These are phyloP conservation scores for Gorilla gorilla DNA, from an alignment of 2,113 vertebrate genomes.

Conservation along the genomic window DNA sequence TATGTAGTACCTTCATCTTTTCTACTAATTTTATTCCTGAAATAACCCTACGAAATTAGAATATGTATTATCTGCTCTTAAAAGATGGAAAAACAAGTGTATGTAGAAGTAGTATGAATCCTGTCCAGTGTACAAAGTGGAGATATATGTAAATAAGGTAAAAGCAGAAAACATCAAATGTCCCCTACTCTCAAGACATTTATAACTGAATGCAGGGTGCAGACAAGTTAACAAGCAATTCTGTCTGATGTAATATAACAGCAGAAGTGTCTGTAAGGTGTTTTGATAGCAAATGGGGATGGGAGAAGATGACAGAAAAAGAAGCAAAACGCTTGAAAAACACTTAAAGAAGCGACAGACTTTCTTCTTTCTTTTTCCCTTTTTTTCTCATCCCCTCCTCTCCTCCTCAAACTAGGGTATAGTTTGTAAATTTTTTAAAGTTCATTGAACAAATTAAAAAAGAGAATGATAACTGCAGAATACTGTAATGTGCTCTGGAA, in stretches of 20 bases:
- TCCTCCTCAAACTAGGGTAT: background rate
- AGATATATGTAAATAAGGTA: background rate
- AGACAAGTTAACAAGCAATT: background rate
- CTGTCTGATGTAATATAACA: background rate
- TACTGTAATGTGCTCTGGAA: background rate
- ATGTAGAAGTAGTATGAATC: background rate
- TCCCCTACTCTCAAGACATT: background rate
- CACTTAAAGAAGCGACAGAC: background rate
- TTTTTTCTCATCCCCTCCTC: fast-evolving
- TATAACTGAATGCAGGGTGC: background rate
- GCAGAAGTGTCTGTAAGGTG: background rate
- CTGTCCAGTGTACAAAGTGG: background rate
- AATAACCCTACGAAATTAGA: background rate
- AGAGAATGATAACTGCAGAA: background rate
- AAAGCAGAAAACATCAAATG: background rate
- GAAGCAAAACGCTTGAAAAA: background rate
- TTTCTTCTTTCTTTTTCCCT: background rate
- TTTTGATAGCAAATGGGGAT: background rate
- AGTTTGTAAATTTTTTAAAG: background rate
- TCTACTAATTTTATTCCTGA: background rate
- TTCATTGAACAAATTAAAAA: background rate
- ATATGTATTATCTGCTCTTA: background rate
- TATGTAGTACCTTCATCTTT: background rate
- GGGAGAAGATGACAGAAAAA: background rate
- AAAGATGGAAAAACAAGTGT: background rate